Percentiles rank a stretch among this genome's conserved stretches.
Evolutionary conservation across 2,113 vertebrate genomes (phyloP).

Genomic region (Camarhynchus parvulus): DNA sequence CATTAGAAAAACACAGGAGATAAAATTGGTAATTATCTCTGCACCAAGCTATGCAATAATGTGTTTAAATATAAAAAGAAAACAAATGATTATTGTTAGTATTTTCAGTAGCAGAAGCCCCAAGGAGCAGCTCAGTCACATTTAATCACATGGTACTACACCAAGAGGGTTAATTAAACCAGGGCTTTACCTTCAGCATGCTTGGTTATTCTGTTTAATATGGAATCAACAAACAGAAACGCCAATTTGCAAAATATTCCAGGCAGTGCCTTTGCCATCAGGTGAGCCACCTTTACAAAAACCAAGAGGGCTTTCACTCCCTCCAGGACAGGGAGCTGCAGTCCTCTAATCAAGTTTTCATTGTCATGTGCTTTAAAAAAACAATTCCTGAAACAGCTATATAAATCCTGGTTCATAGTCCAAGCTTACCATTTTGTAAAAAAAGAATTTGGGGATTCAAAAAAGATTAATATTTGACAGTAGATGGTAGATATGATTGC

Average conservation of each 20-base stretch:
- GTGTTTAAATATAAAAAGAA: constrained; percentile 96
- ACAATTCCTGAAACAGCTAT: constrained; percentile 21
- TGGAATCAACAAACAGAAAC: constrained; percentile 82
- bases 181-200: constrained; percentile 83
- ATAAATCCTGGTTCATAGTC: constrained; percentile 26
- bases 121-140: constrained; percentile 88
- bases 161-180: constrained; percentile 95
- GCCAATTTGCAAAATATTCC: constrained; percentile 81
- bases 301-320: background rate
- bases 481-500: background rate
- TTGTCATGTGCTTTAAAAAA: background rate
- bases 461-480: constrained; percentile 5
- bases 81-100: constrained; percentile 93
- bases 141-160: constrained; percentile 93
- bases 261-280: constrained; percentile 70
- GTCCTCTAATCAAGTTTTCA: constrained; percentile 25
- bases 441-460: constrained; percentile 21
- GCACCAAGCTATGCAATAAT: constrained; percentile 90
- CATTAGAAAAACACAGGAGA: constrained; percentile 90
- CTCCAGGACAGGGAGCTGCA: constrained; percentile 31
- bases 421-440: constrained; percentile 10
- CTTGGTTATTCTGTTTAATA: constrained; percentile 80
- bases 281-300: constrained; percentile 68
- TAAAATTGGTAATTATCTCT: constrained; percentile 96
- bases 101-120: constrained; percentile 89